A percentile compares a stretch with the other conserved stretches of the same genome.
Conservation (phyloP, 2,797 vertebrate species). For the Cynopterus sphinx region DNA sequence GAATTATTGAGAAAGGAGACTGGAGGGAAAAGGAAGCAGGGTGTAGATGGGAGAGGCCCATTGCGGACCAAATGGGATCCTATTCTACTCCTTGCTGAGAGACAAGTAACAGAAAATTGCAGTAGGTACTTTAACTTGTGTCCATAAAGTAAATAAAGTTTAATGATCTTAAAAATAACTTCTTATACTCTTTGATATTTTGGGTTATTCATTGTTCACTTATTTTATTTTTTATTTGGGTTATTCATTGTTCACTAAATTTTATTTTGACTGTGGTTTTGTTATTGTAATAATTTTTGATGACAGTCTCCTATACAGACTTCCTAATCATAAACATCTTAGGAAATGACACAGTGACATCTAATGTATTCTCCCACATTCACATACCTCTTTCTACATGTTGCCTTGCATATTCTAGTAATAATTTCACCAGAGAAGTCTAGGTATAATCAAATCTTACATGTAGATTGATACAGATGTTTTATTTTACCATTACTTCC, state of each 20-base stretch:
- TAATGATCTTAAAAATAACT: not conserved
- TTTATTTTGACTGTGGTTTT: slow-evolving; percentile 14
- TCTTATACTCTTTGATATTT: not conserved
- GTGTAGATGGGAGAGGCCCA: not conserved
- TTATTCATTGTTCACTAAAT: no score
- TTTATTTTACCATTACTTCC: no score
- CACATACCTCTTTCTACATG: not conserved
- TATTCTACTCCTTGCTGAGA: not conserved
- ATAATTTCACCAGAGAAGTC: slow-evolving; percentile 29
- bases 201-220: no score
- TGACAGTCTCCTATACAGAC: not conserved
- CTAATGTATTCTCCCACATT: not conserved
- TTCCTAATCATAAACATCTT: not conserved
- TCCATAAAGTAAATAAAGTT: not conserved
- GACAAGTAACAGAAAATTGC: not conserved
- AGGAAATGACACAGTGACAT: not conserved
- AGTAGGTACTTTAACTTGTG: not conserved
- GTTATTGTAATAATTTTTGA: not conserved
- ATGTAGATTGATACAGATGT: not conserved
- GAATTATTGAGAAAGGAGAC: not conserved
- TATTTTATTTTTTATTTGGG: no score
- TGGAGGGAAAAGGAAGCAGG: not conserved
- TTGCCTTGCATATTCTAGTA: not conserved
- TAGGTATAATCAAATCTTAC: not conserved
- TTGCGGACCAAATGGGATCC: not conserved